Conservation (phyloP, 2,797 vertebrate species). For the Manis pentadactyla region DNA sequence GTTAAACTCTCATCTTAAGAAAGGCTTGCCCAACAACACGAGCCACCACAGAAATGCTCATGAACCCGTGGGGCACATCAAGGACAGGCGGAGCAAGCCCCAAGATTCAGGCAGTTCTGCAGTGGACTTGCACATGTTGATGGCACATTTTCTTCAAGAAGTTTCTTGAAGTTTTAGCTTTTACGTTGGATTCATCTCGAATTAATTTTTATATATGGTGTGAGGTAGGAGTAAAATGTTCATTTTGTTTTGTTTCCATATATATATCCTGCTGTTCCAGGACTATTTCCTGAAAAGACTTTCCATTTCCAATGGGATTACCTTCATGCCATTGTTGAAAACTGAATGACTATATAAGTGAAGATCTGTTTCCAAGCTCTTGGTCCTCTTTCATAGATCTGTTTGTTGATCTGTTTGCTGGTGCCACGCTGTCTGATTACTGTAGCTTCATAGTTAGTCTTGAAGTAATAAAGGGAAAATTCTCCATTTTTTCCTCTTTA, state of each 20-base stretch:
- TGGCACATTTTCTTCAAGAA: slow-evolving; percentile 15
- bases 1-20: not conserved
- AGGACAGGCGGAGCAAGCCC: not conserved
- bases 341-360: not conserved
- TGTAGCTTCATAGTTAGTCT: not conserved
- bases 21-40: not conserved
- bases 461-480: not conserved
- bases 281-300: not conserved
- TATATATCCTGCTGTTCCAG: not conserved
- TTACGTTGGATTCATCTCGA: not conserved
- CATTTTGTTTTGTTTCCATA: not conserved
- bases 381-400: not conserved
- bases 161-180: not conserved
- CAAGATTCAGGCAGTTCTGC: not conserved
- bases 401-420: not conserved
- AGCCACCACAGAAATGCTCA: not conserved
- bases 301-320: not conserved
- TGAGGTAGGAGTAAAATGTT: not conserved
- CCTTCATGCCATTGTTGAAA: not conserved
- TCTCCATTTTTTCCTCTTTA: slow-evolving; percentile 7
- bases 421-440: not conserved
- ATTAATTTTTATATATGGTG: not conserved
- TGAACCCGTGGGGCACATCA: not conserved
- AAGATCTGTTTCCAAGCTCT: not conserved
- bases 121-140: not conserved